Conservation (phyloP, 2,888 invertebrate genomes). For the Unio delphinus region DNA sequence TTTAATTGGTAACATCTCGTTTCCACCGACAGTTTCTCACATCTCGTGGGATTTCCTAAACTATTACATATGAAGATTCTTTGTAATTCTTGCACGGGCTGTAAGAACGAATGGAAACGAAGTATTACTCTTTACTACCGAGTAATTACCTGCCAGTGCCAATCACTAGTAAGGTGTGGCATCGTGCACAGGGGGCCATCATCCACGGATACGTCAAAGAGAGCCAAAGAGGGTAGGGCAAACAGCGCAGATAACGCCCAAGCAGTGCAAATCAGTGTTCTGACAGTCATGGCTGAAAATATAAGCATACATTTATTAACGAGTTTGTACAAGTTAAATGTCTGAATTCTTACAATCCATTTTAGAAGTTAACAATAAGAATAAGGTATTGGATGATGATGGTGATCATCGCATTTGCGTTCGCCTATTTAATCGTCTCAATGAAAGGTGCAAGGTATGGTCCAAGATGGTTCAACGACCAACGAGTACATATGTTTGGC, state of each 20-base stretch:
- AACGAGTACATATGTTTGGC: no score
- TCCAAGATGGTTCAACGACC: neutral
- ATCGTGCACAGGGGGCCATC: conserved; percentile 49
- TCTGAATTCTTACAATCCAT: no score
- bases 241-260: conserved; percentile 57
- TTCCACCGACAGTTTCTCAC: no score
- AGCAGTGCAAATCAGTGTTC: conserved; percentile 53
- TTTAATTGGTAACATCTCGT: no score
- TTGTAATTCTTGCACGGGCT: no score
- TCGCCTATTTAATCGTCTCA: no score
- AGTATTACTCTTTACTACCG: no score
- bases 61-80: no score
- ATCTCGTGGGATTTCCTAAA: no score
- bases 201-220: conserved; percentile 35
- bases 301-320: neutral
- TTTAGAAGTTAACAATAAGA: neutral
- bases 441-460: neutral
- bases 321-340: neutral
- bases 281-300: conserved; percentile 51
- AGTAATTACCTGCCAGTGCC: conserved; percentile 58
- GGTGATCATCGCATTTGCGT: no score
- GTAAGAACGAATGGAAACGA: no score
- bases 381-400: no score
- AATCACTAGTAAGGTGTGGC: conserved; percentile 40
- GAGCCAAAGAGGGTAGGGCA: conserved; percentile 52